Base-by-base conservation (phyloP, 2,888 invertebrate genomes). In the Erebia ligea region DNA sequence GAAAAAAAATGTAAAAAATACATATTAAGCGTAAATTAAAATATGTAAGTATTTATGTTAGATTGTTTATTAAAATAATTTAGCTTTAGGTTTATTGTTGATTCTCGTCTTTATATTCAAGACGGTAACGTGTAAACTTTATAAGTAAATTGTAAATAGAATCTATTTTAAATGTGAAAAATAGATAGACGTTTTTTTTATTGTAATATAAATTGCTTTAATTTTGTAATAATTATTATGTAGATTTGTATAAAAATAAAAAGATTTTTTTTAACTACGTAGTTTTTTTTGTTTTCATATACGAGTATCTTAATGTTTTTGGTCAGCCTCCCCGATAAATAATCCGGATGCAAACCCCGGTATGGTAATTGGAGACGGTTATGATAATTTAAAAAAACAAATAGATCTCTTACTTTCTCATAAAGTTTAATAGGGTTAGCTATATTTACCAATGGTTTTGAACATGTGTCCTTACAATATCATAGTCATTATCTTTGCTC, bases 381-480 rank as follows among this genome's bases (percentile, higher is more conserved):
- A 34, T 34, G 34, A 25, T 25, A 25, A 25, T 25, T 25, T n/a
- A 40, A 9, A 40, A 3, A 45, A 45, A 45, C 2, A 45, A 45
- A 13, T 11, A 13, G 2, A 13, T 0, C 15, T n/a, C 10, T 54
- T 19, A 17, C 11, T 10, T 19, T 54, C 19, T 54, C 19, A 19
- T 54, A 54, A 10, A 54, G 17, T 54, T 54, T 54, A 54, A 11
- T 54, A 10, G 8, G 10, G 10, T 19, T 54, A 13, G 17, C 21
- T 21, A 45, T 48, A 62, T 21, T 48, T 81, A 87, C 90, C 89
- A 91, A 81, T 89, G 83, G 1, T 84, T 84, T 68, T 89, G 83
- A 17, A 86, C 76, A 74, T 88, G 87, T 21, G 87, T 82, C 17
- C 81, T 84, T 0, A 89, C 81, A 15, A 86, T 76, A 68, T 85